These are phyloP conservation scores for Phycodurus eques DNA, from an alignment of 2,113 vertebrate genomes.

Conservation along the genomic window DNA sequence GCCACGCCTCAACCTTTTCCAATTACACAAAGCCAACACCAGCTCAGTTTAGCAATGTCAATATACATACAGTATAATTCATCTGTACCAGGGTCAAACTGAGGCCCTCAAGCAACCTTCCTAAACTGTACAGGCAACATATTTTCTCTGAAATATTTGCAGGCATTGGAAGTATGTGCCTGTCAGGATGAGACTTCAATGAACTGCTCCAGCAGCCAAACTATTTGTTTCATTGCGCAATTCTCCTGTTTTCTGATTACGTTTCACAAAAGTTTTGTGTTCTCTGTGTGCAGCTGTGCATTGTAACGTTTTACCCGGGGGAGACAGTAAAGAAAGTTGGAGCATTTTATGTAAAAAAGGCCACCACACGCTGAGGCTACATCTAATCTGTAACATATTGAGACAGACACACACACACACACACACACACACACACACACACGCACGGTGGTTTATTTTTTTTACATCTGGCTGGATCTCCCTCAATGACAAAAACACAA, in stretches of 20 bases:
- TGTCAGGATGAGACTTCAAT: neutral
- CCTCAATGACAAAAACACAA: slow-evolving; percentile 30
- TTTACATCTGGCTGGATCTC: slow-evolving; percentile 11
- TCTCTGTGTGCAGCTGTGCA: neutral
- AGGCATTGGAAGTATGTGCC: neutral
- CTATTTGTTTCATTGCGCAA: neutral
- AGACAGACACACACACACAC: neutral
- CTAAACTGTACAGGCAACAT: neutral
- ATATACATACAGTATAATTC: neutral
- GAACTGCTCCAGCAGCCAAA: neutral
- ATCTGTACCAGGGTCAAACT: neutral
- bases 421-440: neutral
- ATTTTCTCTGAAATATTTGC: neutral
- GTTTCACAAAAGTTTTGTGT: neutral
- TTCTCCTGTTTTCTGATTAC: too few species aligned
- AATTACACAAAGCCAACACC: slow-evolving; percentile 10
- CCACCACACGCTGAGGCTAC: neutral
- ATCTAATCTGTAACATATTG: slow-evolving; percentile 6
- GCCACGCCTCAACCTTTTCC: slow-evolving; percentile 15
- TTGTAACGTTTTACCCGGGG: neutral
- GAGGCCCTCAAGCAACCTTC: neutral
- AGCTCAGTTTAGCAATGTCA: neutral
- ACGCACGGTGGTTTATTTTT: slow-evolving; percentile 5
- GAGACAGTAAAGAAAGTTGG: neutral
- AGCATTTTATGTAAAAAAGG: neutral